Evolutionary conservation across 35 echinoderm and acorn worm genomes (phyloP).

Genomic region (Holothuria glaberrima): DNA sequence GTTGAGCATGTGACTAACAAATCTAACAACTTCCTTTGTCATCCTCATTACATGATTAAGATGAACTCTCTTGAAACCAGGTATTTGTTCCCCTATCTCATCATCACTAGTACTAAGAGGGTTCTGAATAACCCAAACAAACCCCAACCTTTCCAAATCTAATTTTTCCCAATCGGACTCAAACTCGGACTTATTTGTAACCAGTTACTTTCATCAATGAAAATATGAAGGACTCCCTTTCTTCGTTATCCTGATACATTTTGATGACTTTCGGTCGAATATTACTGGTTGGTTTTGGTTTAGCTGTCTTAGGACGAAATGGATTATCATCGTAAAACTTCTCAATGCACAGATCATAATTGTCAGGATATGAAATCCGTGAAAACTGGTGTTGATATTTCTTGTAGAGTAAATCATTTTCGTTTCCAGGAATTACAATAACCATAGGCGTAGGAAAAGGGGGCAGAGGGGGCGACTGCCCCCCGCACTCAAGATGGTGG

Average conservation of each 20-base stretch:
- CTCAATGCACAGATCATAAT: not conserved
- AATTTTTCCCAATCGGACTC: not conserved
- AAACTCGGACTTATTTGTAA: not conserved
- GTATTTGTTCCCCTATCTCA: not conserved
- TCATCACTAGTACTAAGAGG: not conserved
- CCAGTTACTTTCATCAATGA: not conserved
- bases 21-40: not conserved
- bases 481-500: too few species aligned
- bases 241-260: not conserved
- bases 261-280: not conserved
- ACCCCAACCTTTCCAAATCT: not conserved
- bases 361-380: not conserved
- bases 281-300: not conserved
- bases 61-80: not conserved
- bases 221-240: not conserved
- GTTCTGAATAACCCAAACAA: not conserved
- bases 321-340: not conserved
- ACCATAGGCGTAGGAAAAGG: too few species aligned
- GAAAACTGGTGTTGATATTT: not conserved
- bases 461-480: too few species aligned
- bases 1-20: not conserved
- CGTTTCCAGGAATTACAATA: not conserved
- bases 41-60: not conserved
- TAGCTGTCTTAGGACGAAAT: not conserved
- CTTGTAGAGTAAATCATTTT: not conserved